These are phyloP conservation scores for Tetragonisca angustula DNA, from an alignment of 2,888 invertebrate genomes.

Conservation along the genomic window DNA sequence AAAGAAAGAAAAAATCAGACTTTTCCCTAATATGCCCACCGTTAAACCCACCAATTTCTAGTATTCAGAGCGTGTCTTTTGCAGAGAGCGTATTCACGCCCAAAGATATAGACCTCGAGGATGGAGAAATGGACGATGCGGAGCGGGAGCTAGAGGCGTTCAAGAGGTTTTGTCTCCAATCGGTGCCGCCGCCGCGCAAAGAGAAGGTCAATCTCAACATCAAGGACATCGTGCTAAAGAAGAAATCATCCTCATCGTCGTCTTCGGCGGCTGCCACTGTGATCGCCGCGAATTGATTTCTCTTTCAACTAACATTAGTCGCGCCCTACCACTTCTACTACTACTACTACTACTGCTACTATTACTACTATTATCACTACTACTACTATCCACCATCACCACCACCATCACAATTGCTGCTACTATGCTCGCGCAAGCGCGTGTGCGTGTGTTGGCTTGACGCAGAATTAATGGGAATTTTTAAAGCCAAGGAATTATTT, in stretches of 20 bases:
- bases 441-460: constrained; percentile 15
- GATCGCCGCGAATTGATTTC: constrained; percentile 79
- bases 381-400: background rate
- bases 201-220: constrained; percentile 92
- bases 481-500: background rate
- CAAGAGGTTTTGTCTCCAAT: constrained; percentile 94
- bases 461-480: constrained; percentile 24
- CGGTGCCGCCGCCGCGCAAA: constrained; percentile 91
- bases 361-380: background rate
- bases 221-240: constrained; percentile 90
- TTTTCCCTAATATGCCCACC: constrained; percentile 14
- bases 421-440: background rate
- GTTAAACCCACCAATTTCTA: constrained; percentile 62
- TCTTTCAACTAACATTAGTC: constrained; percentile 26
- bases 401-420: background rate
- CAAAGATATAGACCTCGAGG: constrained; percentile 91
- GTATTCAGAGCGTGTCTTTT: constrained; percentile 82
- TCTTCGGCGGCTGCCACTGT: constrained; percentile 73
- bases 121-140: constrained; percentile 91
- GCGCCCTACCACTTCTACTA: constrained; percentile 9
- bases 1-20: constrained; percentile 19
- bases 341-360: background rate
- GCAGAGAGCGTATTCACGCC: constrained; percentile 91
- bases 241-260: constrained; percentile 84
- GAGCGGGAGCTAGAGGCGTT: constrained; percentile 94